Evolutionary conservation across 2,888 invertebrate genomes (phyloP), one percentile per base, ranked within the genome.

Genomic region (Caenorhabditis uteleia): DNA sequence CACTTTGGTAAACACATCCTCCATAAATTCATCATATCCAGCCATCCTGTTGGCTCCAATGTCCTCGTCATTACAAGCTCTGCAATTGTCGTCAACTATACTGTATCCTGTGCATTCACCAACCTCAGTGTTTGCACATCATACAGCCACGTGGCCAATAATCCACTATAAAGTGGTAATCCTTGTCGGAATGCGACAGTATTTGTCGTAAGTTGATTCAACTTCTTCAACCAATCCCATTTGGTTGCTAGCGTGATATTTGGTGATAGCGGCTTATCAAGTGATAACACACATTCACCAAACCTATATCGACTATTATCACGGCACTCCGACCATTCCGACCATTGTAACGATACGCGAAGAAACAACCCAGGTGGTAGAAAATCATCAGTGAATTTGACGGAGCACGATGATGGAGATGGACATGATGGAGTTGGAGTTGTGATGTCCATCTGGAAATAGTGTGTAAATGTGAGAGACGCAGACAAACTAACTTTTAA

Each of bases 121-220:
- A 10, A 10, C 8, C 5, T 34, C n/a, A 34, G 8, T n/a, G 7
- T 5, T 34, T 34, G 8, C 7, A 54, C 49, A 5, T n/a, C 33
- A 16, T 60, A 60, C 10, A 60, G 44, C 60, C 60, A 60, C 29
- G 25, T 40, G 6, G 60, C 45, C 18, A 60, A 26, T 1, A 60
- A n/a, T 14, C 31, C 46, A 27, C 45, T 60, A 16, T 49, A 60
- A 23, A 60, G 42, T 10, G 60, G 60, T 16, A 60, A n/a, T n/a
- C 60, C 60, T 3, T 54, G 44, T 18, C 54, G 48, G 23, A 60
- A 60, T 2, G 51, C 48, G 7, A 54, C n/a, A n/a, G n/a, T n/a
- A 12, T 44, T n/a, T 5, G 38, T 44, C 5, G 8, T 33, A 23
- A 60, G 25, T 27, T 23, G 27, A 16, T 54, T 45, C 26, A 60